Base-by-base conservation (phyloP, 2,113 vertebrate species). In the Sylvilagus bachmani region DNA sequence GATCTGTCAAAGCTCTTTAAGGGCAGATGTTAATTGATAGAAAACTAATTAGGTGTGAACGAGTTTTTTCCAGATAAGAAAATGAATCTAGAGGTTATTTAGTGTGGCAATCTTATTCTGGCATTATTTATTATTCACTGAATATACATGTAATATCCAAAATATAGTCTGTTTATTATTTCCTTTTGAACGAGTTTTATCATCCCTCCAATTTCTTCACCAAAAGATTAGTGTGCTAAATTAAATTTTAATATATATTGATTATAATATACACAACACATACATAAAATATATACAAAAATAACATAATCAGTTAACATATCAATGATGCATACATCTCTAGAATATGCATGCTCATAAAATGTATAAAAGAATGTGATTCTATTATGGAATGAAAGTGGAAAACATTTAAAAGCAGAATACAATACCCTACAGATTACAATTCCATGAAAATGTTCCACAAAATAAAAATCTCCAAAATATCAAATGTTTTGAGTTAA, bases 21-120 rank as follows among this genome's bases (percentile, higher is more conserved):
- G 94, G 19, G 33, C 83, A 55, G 17, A 88, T 93, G 82, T 87
- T 84, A 81, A 77, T 81, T 90, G 75, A 49, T 58, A 92, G 33
- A 17, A 75, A 90, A 44, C 44, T 88, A 90, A 92, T 77, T 80
- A 95, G 75, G 75, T 87, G 77, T 62, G 86, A 96, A 90, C 90
- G 7, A 27, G 80, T 92, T 93, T 95, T 86, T 69, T 69, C 9
- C 25, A 93, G 49, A 74, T 89, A 58, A 77, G 29, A 85, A 67
- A 61, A 55, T 77, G 75, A 91, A 64, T 86, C 74, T 44, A 55
- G 84, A 61, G 33, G n/a, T 84, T 69, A 92, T 86, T 73, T 89
- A 91, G 21, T 33, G 75, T 69, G 71, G 6, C 13, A 64, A 64
- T 61, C 12, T 84, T 53, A 66, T 51, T 44, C 11, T 33, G 67